Evolutionary conservation across 2,888 invertebrate genomes (phyloP).

Genomic region (Anodontia alba): DNA sequence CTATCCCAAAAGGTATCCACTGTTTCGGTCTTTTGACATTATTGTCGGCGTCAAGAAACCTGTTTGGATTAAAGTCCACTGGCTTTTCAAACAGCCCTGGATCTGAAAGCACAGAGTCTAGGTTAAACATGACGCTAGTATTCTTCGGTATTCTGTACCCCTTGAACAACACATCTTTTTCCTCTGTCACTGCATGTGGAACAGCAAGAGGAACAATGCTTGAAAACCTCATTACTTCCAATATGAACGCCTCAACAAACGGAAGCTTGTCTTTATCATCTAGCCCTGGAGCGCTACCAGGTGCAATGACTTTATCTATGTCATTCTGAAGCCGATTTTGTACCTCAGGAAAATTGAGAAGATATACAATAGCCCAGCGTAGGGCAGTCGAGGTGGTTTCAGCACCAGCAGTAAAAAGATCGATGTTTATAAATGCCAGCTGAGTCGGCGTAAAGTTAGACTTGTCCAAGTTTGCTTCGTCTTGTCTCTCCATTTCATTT

Average conservation of each 20-base stretch:
- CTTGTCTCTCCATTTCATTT: too few relatives aligned
- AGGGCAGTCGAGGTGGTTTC: background rate
- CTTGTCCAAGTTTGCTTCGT: background rate
- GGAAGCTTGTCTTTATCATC: slow-evolving; percentile 42
- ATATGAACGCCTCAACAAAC: slow-evolving; percentile 45
- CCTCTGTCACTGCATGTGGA: slow-evolving; percentile 40
- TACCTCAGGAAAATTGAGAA: background rate
- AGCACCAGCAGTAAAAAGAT: background rate
- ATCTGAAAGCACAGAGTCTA: slow-evolving; percentile 50
- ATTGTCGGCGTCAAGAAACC: slow-evolving; percentile 37
- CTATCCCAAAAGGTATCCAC: slow-evolving; percentile 52
- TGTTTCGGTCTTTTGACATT: slow-evolving; percentile 36
- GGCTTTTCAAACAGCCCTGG: slow-evolving; percentile 43
- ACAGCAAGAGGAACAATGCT: slow-evolving; percentile 50
- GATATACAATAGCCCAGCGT: background rate
- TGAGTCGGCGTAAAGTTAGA: background rate
- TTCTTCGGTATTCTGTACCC: slow-evolving; percentile 48
- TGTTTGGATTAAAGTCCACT: slow-evolving; percentile 44
- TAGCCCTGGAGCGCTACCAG: slow-evolving; percentile 22
- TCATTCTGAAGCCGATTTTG: slow-evolving; percentile 2
- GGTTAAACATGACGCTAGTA: slow-evolving; percentile 45
- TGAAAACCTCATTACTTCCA: slow-evolving; percentile 49
- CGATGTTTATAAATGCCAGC: background rate
- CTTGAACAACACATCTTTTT: slow-evolving; percentile 38
- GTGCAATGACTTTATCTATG: slow-evolving; percentile 44